These are phyloP conservation scores for Musca vetustissima DNA, from an alignment of 1,140 invertebrate genomes.

Conservation along the genomic window DNA sequence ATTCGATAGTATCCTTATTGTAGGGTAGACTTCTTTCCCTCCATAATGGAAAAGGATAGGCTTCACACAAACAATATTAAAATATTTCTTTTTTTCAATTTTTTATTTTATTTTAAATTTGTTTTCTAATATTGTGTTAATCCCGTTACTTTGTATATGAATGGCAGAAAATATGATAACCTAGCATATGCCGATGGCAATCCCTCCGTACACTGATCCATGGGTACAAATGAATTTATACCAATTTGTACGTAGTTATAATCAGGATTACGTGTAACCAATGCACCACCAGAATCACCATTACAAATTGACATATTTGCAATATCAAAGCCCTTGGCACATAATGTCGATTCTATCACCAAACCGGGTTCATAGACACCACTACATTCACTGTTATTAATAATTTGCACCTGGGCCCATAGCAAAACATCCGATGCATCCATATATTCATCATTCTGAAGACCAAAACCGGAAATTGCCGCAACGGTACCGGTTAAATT, in stretches of 20 bases:
- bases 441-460: slow-evolving; percentile 44
- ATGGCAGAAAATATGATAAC: slow-evolving; percentile 43
- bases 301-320: slow-evolving; percentile 48
- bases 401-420: slow-evolving; percentile 44
- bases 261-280: slow-evolving; percentile 27
- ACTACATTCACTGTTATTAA: slow-evolving; percentile 37
- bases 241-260: slow-evolving; percentile 43
- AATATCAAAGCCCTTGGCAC: slow-evolving; percentile 35
- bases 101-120: not conserved
- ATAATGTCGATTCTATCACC: slow-evolving; percentile 39
- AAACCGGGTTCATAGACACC: slow-evolving; percentile 33
- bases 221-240: slow-evolving; percentile 51
- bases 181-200: slow-evolving; percentile 49
- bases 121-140: slow-evolving; percentile 20
- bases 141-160: slow-evolving; percentile 37
- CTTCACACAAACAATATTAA: not conserved
- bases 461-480: slow-evolving; percentile 41
- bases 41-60: not conserved
- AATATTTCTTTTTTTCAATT: slow-evolving; percentile 11
- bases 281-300: slow-evolving; percentile 48
- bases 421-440: slow-evolving; percentile 40
- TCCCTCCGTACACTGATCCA: slow-evolving; percentile 44
- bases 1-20: too few species aligned
- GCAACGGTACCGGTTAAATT: slow-evolving; percentile 40
- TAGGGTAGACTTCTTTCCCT: too few species aligned